phyloP scores from a whole-genome alignment of 1,140 invertebrate genomes.

The Musca domestica region DNA sequence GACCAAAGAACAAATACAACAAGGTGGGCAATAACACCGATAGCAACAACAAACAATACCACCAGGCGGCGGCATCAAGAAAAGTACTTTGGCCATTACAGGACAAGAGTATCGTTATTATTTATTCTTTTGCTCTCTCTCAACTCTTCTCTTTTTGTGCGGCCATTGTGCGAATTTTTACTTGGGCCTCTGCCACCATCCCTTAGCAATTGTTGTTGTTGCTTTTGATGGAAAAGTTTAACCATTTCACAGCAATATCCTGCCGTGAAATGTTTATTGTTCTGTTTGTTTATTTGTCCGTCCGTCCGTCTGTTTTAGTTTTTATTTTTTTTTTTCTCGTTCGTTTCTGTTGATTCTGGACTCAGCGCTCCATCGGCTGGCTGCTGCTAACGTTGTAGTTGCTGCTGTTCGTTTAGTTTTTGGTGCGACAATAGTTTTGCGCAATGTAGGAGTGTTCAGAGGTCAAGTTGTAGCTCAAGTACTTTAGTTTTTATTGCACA shows the following conservation, averaged over 20 bases:
- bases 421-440: conserved; percentile 7
- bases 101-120: not conserved
- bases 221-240: conserved; percentile 8
- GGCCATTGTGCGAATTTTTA: not conserved
- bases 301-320: not conserved
- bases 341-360: no score
- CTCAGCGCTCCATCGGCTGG: no score
- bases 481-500: no score
- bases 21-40: not conserved
- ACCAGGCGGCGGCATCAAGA: not conserved
- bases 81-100: not conserved
- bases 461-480: no score
- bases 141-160: not conserved
- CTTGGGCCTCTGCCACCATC: not conserved
- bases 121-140: not conserved
- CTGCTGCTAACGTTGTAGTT: not conserved
- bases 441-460: not conserved
- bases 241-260: conserved; percentile 12
- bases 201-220: not conserved
- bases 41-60: not conserved
- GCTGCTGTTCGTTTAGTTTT: not conserved
- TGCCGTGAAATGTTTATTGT: conserved; percentile 16
- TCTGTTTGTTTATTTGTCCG: not conserved
- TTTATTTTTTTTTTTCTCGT: not conserved
- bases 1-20: not conserved